Base-by-base conservation (phyloP, 2,113 vertebrate genomes). In the Cathartes aura region DNA sequence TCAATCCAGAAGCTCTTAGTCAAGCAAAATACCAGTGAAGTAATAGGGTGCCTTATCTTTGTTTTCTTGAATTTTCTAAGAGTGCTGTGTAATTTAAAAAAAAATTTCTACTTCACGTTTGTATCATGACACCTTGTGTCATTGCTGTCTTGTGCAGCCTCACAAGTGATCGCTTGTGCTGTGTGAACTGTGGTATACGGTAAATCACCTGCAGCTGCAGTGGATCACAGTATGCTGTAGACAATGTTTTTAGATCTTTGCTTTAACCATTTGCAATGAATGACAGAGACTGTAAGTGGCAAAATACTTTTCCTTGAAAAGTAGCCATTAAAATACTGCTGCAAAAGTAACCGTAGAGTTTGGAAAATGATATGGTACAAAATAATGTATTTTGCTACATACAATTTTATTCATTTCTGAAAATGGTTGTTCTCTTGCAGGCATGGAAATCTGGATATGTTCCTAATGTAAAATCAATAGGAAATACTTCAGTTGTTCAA, bases 251-350 rank as follows among this genome's bases (percentile, higher is more conserved):
- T 95, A 71, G 53, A 11, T 81, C 92, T 89, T 90, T 89, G 48
- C 70, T 86, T 83, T 74, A 87, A 70, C 73, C 50, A 52, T 59
- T 94, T 96, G 29, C 78, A 78, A n/a, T 63, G 60, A 97, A 76
- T 97, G 95, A 90, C 48, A 95, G 48, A 71, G 81, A 45, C 29
- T 47, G 15, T 87, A 95, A 97, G 93, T 91, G 68, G 55, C 83
- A 80, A 97, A 88, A 96, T 93, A 91, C 89, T 97, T 97, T 94
- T 52, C 73, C 87, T 84, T 95, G 82, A 94, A 89, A 97, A 95
- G 87, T 76, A 72, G 47, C 78, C n/a, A 8, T 90, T 81, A 89
- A 92, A 89, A 71, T 50, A 43, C n/a, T 87, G 32, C 60, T 81
- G 70, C 55, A 92, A 70, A 81, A 73, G 58, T 87, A 86, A 45